These are phyloP conservation scores for Sebastes iracundus DNA, from an alignment of 2,797 vertebrate species.

Conservation along the genomic window DNA sequence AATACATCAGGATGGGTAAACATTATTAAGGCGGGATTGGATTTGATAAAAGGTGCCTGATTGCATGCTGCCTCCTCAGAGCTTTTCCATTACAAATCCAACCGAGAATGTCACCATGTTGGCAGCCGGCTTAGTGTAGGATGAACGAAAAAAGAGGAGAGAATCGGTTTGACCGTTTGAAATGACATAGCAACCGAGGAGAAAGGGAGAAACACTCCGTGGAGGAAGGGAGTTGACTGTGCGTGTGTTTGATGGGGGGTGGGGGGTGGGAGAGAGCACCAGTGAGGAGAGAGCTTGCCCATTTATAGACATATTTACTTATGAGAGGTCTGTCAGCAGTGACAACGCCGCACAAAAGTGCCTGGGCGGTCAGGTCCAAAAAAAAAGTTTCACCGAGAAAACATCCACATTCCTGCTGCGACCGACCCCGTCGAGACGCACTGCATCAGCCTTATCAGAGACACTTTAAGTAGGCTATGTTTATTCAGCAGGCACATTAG, in stretches of 20 bases:
- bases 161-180: constrained; percentile 33
- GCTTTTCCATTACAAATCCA: constrained; percentile 34
- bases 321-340: constrained; percentile 77
- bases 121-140: background rate
- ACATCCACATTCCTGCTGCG: constrained; percentile 81
- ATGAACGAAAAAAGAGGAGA: constrained; percentile 14
- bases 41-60: constrained; percentile 31
- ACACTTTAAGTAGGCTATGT: constrained; percentile 65
- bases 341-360: constrained; percentile 71
- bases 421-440: constrained; percentile 26
- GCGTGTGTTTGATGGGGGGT: constrained; percentile 5
- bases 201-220: constrained; percentile 27
- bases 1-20: constrained; percentile 2
- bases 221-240: constrained; percentile 37
- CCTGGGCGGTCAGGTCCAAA: constrained; percentile 68
- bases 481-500: constrained; percentile 68
- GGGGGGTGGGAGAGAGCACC: constrained; percentile 23
- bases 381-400: constrained; percentile 70
- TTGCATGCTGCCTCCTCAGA: background rate
- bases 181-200: constrained; percentile 40
- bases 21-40: constrained; percentile 4
- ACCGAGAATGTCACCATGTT: background rate
- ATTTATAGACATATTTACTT: constrained; percentile 89
- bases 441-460: constrained; percentile 66
- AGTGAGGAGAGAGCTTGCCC: constrained; percentile 77